These are phyloP conservation scores for Pterophyllum scalare DNA, from an alignment of 2,113 vertebrate genomes.

Conservation along the genomic window DNA sequence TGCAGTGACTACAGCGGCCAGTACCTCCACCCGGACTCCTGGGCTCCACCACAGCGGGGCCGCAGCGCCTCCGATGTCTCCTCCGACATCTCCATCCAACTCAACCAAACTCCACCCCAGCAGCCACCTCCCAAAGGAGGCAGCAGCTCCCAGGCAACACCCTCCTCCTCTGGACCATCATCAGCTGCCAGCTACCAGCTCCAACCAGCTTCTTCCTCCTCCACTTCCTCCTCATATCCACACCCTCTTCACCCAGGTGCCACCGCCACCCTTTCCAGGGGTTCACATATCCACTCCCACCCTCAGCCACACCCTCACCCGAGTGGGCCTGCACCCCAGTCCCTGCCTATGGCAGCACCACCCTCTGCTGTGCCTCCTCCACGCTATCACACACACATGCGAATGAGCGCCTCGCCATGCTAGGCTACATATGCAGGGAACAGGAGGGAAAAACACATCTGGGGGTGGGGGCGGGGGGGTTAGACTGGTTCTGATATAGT, in stretches of 20 bases:
- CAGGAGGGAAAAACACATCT: conserved; percentile 8
- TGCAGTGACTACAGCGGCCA: conserved; percentile 93
- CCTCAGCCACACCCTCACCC: conserved; percentile 61
- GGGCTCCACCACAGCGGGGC: conserved; percentile 83
- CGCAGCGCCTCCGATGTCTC: conserved; percentile 89
- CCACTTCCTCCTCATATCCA: conserved; percentile 77
- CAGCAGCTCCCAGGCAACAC: conserved; percentile 57
- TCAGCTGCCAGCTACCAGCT: conserved; percentile 78
- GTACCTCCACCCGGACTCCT: conserved; percentile 90
- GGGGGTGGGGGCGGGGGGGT: not conserved
- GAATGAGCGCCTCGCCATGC: conserved; percentile 93
- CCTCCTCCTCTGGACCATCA: conserved; percentile 77
- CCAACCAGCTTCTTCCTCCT: conserved; percentile 75
- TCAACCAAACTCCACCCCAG: conserved; percentile 84
- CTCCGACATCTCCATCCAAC: conserved; percentile 92
- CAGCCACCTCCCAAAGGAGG: conserved; percentile 60
- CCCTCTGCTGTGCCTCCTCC: conserved; percentile 84
- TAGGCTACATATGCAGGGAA: conserved; percentile 63
- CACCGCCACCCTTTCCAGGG: conserved; percentile 70
- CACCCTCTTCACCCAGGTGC: conserved; percentile 67
- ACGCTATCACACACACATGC: conserved; percentile 87
- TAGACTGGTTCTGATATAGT: conserved; percentile 37
- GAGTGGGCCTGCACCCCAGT: conserved; percentile 68
- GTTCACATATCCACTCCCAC: conserved; percentile 48
- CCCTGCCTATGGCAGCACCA: conserved; percentile 69